Conservation (phyloP, 2,113 vertebrate species). For the Hyla sarda region DNA sequence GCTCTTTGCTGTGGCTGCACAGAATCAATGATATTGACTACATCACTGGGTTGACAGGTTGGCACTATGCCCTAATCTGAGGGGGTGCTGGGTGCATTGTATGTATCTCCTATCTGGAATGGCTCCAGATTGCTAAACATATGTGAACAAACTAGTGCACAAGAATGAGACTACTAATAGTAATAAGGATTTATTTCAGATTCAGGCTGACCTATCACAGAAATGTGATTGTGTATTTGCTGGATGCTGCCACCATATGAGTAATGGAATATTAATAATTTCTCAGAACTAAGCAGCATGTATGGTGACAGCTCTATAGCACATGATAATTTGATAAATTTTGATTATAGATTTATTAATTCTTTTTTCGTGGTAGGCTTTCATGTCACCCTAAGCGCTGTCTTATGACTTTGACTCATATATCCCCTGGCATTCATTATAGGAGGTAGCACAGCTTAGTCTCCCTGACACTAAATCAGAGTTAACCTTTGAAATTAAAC, state of each 20-base stretch:
- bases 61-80: no score
- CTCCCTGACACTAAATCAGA: not conserved
- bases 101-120: no score
- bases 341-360: not conserved
- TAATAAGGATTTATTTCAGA: not conserved
- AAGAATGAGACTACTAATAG: not conserved
- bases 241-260: not conserved
- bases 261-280: not conserved
- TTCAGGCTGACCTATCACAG: not conserved
- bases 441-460: not conserved
- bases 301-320: not conserved
- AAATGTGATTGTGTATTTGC: not conserved
- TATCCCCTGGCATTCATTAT: constrained; percentile 29
- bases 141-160: no score
- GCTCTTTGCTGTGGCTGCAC: no score
- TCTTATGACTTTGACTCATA: constrained; percentile 17
- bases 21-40: no score
- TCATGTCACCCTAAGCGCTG: not conserved
- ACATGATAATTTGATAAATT: not conserved
- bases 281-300: not conserved
- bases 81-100: no score
- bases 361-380: not conserved
- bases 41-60: no score
- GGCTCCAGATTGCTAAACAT: no score
- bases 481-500: constrained; percentile 53